Evolutionary conservation across 2,113 vertebrate genomes (phyloP).

Genomic region (Alethe diademata): DNA sequence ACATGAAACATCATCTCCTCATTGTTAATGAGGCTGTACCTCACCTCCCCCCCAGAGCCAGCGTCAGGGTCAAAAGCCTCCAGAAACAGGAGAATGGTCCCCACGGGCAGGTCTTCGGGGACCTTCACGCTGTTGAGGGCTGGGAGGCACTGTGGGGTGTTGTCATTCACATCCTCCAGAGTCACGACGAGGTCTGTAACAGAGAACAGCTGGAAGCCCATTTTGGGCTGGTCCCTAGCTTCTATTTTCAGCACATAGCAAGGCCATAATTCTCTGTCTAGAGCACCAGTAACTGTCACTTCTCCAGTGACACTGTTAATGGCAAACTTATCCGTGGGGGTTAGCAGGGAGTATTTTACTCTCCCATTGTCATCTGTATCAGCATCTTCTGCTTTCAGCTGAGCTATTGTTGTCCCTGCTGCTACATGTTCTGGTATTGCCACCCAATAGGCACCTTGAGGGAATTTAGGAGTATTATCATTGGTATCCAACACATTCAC

Average conservation of each 20-base stretch:
- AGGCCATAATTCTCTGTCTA: conserved; percentile 86
- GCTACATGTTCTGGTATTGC: conserved; percentile 82
- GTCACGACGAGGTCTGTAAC: conserved; percentile 79
- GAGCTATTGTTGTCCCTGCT: conserved; percentile 78
- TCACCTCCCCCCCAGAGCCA: conserved; percentile 83
- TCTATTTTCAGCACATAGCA: conserved; percentile 83
- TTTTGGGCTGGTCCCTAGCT: conserved; percentile 85
- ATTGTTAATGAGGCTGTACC: conserved; percentile 81
- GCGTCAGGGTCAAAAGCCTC: conserved; percentile 88
- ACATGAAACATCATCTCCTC: conserved; percentile 82
- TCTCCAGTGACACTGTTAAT: conserved; percentile 86
- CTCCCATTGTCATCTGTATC: conserved; percentile 82
- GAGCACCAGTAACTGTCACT: conserved; percentile 76
- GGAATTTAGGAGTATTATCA: conserved; percentile 87
- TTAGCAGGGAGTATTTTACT: conserved; percentile 83
- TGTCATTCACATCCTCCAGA: conserved; percentile 91
- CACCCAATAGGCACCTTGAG: conserved; percentile 84
- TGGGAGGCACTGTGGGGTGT: conserved; percentile 86
- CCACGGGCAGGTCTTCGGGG: conserved; percentile 87
- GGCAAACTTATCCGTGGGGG: conserved; percentile 82
- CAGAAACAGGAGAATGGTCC: conserved; percentile 85
- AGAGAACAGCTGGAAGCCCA: conserved; percentile 81
- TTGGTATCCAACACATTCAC: conserved; percentile 91
- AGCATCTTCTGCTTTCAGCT: conserved; percentile 79
- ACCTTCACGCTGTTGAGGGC: conserved; percentile 82